Base-by-base conservation (phyloP, 2,113 vertebrate species). In the Brachirus orientalis region DNA sequence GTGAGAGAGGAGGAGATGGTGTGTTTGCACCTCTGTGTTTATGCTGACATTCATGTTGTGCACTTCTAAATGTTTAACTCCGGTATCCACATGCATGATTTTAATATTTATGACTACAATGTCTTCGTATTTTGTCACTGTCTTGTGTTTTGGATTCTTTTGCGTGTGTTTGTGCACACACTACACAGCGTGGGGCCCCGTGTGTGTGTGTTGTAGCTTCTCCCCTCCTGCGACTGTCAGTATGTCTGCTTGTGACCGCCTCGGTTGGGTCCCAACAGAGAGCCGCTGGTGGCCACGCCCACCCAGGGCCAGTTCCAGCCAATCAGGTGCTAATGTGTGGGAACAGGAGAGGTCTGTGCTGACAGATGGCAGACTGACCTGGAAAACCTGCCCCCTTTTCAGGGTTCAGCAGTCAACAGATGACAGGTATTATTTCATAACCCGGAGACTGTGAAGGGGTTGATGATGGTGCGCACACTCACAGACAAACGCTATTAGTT, bases 391-490 rank as follows among this genome's bases (percentile, higher is more conserved):
- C 93, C 94, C 94, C 94, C 93, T 94, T 94, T 95, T 94, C 93
- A 94, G 93, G 94, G 94, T 96, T 95, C 95, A 95, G 93, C 94
- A 93, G 94, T 93, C 94, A 90, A 91, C 94, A 96, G 94, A 95
- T 96, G 95, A 97, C 96, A 97, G 97, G 96, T 99, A 97, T 96
- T 95, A 96, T 95, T 96, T 95, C 94, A 95, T 95, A 94, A 96
- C 95, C 93, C 93, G 92, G 93, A 92, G 94, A 94, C 93, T 94
- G 64, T 94, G 93, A 93, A 94, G 94, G 91, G 94, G 94, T 93
- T 90, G 91, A 91, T 91, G 91, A 91, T 92, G 20, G 11, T 8
- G 20, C 63, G 67, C 67, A 70, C 46, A 68, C 50, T 54, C 43
- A 19, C 48, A 55, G n/a, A 61, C 55, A 62, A 45, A 43, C 52